Conservation (phyloP, 1,140 invertebrate species). For the Calliopsis andreniformis region DNA sequence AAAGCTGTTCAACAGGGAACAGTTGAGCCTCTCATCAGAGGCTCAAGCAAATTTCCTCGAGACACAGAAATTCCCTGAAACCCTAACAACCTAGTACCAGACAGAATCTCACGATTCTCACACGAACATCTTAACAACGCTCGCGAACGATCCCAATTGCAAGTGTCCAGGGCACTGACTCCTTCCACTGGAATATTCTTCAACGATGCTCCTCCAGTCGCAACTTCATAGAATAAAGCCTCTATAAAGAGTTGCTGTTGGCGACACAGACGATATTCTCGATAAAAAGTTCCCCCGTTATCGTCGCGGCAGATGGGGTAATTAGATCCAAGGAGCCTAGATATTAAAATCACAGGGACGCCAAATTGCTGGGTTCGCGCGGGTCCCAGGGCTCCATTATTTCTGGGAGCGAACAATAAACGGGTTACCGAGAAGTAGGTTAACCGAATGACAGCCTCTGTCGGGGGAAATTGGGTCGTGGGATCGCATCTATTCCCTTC, state of each 20-base stretch:
- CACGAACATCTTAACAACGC: no score
- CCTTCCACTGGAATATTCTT: conserved; percentile 10
- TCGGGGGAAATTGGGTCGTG: not conserved
- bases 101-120: no score
- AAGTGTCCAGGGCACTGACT: not conserved
- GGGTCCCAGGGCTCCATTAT: not conserved
- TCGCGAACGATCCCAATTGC: no score
- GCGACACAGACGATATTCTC: not conserved
- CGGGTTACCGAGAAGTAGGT: not conserved
- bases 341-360: not conserved
- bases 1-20: not conserved
- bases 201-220: not conserved
- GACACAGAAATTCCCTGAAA: not conserved
- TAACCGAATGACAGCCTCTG: conserved; percentile 2
- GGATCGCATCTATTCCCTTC: not conserved
- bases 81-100: not conserved
- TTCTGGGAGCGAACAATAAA: not conserved
- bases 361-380: not conserved
- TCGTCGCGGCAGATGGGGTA: not conserved
- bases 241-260: conserved; percentile 14
- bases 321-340: conserved; percentile 20
- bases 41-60: not conserved
- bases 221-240: not conserved
- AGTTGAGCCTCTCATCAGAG: not conserved
- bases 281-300: conserved; percentile 17